Conservation (phyloP, 2,113 vertebrate genomes). For the Thymallus thymallus region DNA sequence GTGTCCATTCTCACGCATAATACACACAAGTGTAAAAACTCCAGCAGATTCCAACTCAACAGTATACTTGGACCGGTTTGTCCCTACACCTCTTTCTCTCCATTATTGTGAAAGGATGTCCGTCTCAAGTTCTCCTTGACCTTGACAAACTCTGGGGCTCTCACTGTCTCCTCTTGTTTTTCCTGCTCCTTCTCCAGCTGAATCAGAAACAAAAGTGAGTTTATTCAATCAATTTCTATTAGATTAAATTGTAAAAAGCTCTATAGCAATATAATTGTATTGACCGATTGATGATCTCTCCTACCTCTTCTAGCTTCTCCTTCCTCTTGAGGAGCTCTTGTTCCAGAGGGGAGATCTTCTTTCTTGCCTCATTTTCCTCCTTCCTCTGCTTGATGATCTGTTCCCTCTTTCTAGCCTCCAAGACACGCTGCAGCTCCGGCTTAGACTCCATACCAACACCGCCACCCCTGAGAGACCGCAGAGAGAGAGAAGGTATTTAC, state of each 20-base stretch:
- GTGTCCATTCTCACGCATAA: conserved; percentile 11
- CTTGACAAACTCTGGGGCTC: conserved; percentile 90
- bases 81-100: conserved; percentile 79
- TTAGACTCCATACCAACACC: conserved; percentile 76
- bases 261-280: not conserved
- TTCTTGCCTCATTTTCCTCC: conserved; percentile 86
- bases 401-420: conserved; percentile 88
- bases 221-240: no score
- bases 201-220: conserved; percentile 30
- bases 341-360: conserved; percentile 88
- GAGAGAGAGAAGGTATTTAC: not conserved
- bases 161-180: conserved; percentile 68
- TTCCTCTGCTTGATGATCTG: conserved; percentile 86
- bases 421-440: conserved; percentile 89
- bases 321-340: conserved; percentile 89
- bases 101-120: conserved; percentile 71
- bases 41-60: not conserved
- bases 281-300: not conserved
- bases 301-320: conserved; percentile 87
- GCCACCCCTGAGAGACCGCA: conserved; percentile 63
- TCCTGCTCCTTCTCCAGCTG: conserved; percentile 86
- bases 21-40: not conserved
- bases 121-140: conserved; percentile 91
- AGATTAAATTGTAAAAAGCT: not conserved
- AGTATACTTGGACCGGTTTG: not conserved